These are phyloP conservation scores for Melolontha melolontha DNA, from an alignment of 2,888 invertebrate genomes.

Conservation along the genomic window DNA sequence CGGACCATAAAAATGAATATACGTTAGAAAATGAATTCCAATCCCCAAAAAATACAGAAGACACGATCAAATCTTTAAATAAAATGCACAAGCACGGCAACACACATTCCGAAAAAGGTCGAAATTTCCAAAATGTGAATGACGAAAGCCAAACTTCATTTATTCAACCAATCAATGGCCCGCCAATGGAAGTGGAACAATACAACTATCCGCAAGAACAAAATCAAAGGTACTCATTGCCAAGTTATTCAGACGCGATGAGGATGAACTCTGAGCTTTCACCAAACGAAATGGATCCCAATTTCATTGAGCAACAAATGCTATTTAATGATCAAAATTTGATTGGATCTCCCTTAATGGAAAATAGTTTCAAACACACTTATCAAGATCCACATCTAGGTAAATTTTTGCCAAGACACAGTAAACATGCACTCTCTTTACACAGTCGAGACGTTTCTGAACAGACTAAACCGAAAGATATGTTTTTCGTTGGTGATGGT, in stretches of 20 bases:
- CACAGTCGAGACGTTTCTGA: slow-evolving; percentile 46
- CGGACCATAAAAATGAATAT: slow-evolving; percentile 1
- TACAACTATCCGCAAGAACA: neutral
- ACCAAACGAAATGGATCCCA: slow-evolving; percentile 1
- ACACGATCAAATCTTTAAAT: slow-evolving; percentile 43
- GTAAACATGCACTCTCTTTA: slow-evolving; percentile 10
- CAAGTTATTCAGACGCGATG: slow-evolving; percentile 7
- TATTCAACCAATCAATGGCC: neutral
- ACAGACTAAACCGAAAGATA: slow-evolving; percentile 43
- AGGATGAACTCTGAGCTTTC: neutral
- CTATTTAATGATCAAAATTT: slow-evolving; percentile 14
- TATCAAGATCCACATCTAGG: slow-evolving; percentile 26
- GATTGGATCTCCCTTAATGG: slow-evolving; percentile 28
- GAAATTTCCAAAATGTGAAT: neutral
- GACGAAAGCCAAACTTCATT: neutral
- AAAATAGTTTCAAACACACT: slow-evolving; percentile 12
- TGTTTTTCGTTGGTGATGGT: slow-evolving; percentile 61
- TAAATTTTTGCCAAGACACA: slow-evolving; percentile 32
- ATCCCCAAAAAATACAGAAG: neutral
- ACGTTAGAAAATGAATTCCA: neutral
- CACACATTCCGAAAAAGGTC: neutral
- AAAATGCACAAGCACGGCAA: slow-evolving; percentile 35
- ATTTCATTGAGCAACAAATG: slow-evolving; percentile 19
- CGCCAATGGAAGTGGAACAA: neutral
- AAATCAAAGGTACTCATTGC: neutral